Conservation (phyloP, 1,140 invertebrate species). For the Galleria mellonella region DNA sequence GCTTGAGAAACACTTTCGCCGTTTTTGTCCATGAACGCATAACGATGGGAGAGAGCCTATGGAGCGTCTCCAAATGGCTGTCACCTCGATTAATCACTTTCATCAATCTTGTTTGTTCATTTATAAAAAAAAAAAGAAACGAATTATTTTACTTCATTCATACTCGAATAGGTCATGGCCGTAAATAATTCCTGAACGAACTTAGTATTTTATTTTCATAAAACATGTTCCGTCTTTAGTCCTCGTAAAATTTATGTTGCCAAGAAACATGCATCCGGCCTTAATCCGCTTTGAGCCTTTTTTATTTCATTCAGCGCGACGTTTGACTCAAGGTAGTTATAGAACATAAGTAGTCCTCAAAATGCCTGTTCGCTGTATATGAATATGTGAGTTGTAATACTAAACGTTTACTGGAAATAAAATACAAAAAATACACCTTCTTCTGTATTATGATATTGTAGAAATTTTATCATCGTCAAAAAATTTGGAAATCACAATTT, state of each 20-base stretch:
- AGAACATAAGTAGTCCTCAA: too few species aligned
- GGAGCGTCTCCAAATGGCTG: constrained; percentile 11
- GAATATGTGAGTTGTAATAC: too few species aligned
- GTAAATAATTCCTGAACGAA: not conserved
- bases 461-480: too few species aligned
- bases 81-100: constrained; percentile 15
- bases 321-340: not conserved
- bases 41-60: constrained; percentile 1
- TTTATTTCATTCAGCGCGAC: not conserved
- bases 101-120: too few species aligned
- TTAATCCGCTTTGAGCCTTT: not conserved
- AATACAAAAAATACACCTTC: too few species aligned
- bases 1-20: constrained; percentile 1
- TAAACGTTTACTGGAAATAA: too few species aligned
- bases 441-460: too few species aligned
- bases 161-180: not conserved
- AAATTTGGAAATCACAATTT: too few species aligned
- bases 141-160: constrained; percentile 2
- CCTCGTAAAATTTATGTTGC: not conserved
- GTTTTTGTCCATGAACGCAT: constrained; percentile 7
- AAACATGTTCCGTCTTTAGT: not conserved
- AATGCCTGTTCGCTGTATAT: too few species aligned
- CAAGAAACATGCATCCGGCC: not conserved
- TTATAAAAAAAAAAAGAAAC: too few species aligned
- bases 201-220: too few species aligned